Base-by-base conservation (phyloP, 2,113 vertebrate genomes). In the Zosterops lateralis region DNA sequence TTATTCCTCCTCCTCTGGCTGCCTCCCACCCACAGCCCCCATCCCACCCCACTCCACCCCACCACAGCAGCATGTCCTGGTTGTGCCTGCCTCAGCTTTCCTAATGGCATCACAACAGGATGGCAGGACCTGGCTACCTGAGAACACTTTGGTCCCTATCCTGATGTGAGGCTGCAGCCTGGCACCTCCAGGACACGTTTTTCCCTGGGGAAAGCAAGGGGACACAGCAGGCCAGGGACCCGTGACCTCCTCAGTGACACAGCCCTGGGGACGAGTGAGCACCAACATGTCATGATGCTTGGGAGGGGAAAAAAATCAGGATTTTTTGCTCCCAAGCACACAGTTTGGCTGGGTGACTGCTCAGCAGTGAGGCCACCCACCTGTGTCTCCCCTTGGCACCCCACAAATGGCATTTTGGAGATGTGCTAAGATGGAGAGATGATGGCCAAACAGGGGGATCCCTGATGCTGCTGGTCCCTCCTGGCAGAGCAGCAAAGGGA, bases 181-280 rank as follows among this genome's bases (percentile, higher is more conserved):
- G 24, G 86, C 71, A 92, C 60, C 32, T 28, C 31, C 10, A 17
- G 6, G 45, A 50, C 16, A 18, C 0, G 0, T 36, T 77, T 83
- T 45, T 8, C 9, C 61, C 31, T 4, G 2, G 29, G 34, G 29
- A 72, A 66, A 32, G 17, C 1, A 22, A 71, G 17, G 14, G 25
- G 12, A 76, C 17, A 3, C 0, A 0, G 40, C 2, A 6, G 53
- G 48, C 26, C 6, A 1, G 16, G 26, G 83, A 44, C 21, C 32
- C 3, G 1, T 12, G 32, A 36, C 8, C 51, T 31, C 40, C 67
- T 62, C 48, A 26, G 53, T 26, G 32, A 17, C 53, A 78, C 14
- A 6, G 71, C 32, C 34, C 32, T 0, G 0, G 29, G 58, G 34
- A 5, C 2, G 0, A 57, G 17, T 0, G 3, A 87, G 47, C 38